A percentile compares a stretch with the other conserved stretches of the same genome.
Conservation (phyloP, 2,113 vertebrate genomes). For the Sialia sialis region DNA sequence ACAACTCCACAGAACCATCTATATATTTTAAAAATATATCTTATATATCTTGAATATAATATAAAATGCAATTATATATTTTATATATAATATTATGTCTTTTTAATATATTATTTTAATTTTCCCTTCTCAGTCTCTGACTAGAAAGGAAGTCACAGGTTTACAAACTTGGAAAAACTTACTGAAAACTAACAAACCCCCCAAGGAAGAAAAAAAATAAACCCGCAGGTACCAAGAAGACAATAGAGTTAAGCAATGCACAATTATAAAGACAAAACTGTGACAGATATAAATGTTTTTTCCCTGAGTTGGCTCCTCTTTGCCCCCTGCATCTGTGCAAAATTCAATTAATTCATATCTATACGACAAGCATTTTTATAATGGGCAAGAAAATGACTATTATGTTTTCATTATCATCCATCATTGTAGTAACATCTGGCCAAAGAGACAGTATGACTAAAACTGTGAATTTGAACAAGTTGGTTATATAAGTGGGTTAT, state of each 20-base stretch:
- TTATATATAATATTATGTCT: background rate
- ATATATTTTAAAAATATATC: background rate
- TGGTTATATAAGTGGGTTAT: conserved; percentile 24
- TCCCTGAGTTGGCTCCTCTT: background rate
- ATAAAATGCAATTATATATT: background rate
- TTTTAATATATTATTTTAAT: background rate
- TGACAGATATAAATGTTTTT: background rate
- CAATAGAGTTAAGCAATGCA: background rate
- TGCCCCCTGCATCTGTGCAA: background rate
- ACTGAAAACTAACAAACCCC: background rate
- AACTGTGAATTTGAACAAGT: background rate
- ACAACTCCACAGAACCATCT: background rate
- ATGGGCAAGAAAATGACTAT: background rate
- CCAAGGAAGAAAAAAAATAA: background rate
- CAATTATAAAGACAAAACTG: background rate
- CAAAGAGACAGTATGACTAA: background rate
- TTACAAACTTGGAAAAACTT: background rate
- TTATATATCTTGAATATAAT: background rate
- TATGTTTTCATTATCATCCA: background rate
- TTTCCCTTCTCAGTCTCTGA: background rate
- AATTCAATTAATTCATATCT: conserved; percentile 14
- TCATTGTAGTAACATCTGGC: background rate
- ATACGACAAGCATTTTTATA: conserved; percentile 4
- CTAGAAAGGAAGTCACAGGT: background rate
- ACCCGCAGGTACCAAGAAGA: background rate